These are phyloP conservation scores for Allochrocebus solatus DNA, from an alignment of 2,797 vertebrate genomes.

Conservation along the genomic window DNA sequence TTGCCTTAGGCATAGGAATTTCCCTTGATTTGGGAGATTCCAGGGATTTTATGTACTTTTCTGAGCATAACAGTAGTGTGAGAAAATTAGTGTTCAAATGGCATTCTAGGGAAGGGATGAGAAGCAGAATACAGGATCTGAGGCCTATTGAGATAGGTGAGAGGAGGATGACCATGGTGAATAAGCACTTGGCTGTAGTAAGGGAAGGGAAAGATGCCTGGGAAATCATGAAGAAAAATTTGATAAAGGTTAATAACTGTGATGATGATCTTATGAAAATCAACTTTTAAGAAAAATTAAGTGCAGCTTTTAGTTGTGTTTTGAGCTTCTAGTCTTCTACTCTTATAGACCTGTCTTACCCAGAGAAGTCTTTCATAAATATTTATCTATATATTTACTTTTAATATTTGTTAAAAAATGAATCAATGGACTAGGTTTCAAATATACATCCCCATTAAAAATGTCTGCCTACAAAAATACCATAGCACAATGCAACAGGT, in stretches of 20 bases:
- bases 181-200: neutral
- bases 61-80: neutral
- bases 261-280: neutral
- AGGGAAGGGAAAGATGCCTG: neutral
- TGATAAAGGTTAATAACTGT: neutral
- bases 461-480: neutral
- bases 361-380: neutral
- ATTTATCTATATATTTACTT: neutral
- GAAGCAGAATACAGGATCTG: neutral
- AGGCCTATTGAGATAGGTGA: fast-evolving
- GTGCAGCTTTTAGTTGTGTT: neutral
- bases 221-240: neutral
- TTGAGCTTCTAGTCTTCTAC: neutral
- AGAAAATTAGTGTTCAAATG: neutral
- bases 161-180: neutral
- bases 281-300: neutral
- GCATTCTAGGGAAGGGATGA: neutral
- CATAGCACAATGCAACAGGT: neutral
- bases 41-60: neutral
- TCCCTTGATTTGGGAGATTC: neutral
- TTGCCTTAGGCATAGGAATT: neutral
- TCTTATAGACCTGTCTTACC: neutral
- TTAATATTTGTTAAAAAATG: neutral
- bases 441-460: neutral
- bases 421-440: neutral